Evolutionary conservation across 2,797 vertebrate genomes (phyloP), one percentile per base, ranked within the genome.

Genomic region (Chloroceryle amazona): DNA sequence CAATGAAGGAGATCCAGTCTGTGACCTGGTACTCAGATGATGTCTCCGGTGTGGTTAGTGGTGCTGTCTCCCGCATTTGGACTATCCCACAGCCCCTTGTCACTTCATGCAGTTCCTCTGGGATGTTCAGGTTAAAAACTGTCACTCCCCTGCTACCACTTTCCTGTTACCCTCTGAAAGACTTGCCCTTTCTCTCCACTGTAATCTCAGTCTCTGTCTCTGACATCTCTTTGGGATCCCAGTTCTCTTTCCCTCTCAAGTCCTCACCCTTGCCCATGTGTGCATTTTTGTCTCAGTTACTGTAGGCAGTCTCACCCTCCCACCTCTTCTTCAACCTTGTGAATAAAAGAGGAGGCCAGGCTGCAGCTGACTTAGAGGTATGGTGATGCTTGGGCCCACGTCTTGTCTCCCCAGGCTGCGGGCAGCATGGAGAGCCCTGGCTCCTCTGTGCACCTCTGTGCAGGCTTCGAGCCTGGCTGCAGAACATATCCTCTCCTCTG

Each of bases 331-430:
- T 57, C 74, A 76, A 37, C 46, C 18, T 25, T 25, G 12, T 11
- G 46, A 62, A 39, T 6, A 21, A 33, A 29, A 14, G 52, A 84
- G n/a, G 47, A 1, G 1, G 41, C 13, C 15, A 12, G 60, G 63
- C 60, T 76, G 63, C 62, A 54, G 42, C 51, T 51, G 39, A 11
- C 60, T 49, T 6, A 6, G 39, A 39, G 21, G 13, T 52, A 10
- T 3, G 37, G 65, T 5, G 17, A 9, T 26, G 58, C 39, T 22
- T 6, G 70, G 54, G 15, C 25, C 13, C 65, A 10, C 0, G 1
- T 19, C 58, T 20, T 6, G 51, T 14, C 8, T 75, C 23, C 33
- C 5, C 54, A 23, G 60, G 37, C 44, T 79, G 29, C 3, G 0
- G 79, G 63, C 8, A 4, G 33, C 13, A 3, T 0, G 14, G 67